Conservation (phyloP, 2,797 vertebrate genomes). For the Coilia nasus region DNA sequence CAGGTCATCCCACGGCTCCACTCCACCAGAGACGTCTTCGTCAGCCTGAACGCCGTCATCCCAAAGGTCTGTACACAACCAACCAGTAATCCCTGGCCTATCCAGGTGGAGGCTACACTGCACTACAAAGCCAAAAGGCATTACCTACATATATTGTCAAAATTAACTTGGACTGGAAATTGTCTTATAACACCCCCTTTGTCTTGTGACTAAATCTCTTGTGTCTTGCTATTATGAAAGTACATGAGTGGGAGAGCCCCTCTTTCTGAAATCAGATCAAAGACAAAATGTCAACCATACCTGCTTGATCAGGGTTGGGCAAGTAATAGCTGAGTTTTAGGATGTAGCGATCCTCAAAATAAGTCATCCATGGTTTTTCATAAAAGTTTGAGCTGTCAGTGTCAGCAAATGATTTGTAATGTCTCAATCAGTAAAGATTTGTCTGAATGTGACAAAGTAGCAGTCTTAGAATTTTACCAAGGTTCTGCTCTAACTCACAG, state of each 20-base stretch:
- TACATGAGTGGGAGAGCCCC: not conserved
- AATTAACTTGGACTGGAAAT: too few relatives aligned
- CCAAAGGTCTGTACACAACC: constrained; percentile 77
- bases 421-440: not conserved
- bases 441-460: not conserved
- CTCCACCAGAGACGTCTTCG: constrained; percentile 79
- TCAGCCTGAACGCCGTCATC: constrained; percentile 81
- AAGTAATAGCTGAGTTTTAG: not conserved
- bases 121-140: too few relatives aligned
- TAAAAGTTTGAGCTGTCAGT: not conserved
- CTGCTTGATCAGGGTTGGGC: not conserved
- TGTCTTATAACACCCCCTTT: too few relatives aligned
- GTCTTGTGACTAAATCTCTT: too few relatives aligned
- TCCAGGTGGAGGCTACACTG: too few relatives aligned
- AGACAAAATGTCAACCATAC: not conserved
- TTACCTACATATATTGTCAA: too few relatives aligned
- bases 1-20: constrained; percentile 84
- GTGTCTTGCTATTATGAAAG: not conserved
- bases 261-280: not conserved
- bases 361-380: not conserved
- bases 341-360: not conserved
- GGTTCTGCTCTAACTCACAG: not conserved
- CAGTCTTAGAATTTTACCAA: not conserved
- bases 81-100: not conserved
- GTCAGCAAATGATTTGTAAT: not conserved